Conservation (phyloP, 2,888 invertebrate species). For the Penaeus monodon region DNA sequence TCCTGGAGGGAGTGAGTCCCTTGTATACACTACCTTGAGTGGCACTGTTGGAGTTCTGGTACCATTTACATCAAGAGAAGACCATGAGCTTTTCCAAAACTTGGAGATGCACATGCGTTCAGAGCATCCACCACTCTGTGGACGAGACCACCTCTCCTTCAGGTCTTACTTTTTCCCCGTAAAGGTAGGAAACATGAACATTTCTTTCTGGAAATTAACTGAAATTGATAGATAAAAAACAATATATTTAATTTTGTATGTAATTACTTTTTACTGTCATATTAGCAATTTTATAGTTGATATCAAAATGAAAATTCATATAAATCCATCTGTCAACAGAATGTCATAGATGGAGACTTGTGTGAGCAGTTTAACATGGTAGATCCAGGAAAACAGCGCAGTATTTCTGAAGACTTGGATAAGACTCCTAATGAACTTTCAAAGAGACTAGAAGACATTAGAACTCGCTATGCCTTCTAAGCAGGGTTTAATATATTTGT, state of each 20-base stretch:
- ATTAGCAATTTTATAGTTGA: background rate
- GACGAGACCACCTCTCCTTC: slow-evolving; percentile 96
- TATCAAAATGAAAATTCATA: background rate
- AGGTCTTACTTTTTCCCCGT: slow-evolving; percentile 97
- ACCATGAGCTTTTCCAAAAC: slow-evolving; percentile 99
- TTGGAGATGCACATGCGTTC: slow-evolving; percentile 99
- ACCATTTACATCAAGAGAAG: slow-evolving; percentile 95
- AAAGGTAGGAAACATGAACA: slow-evolving; percentile 76
- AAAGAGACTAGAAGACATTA: slow-evolving; percentile 97
- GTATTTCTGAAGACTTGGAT: slow-evolving; percentile 93
- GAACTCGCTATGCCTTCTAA: slow-evolving; percentile 99
- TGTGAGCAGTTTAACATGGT: slow-evolving; percentile 99
- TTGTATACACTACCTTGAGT: slow-evolving; percentile 95
- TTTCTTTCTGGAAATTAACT: background rate
- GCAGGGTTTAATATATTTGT: no score
- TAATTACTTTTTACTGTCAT: background rate
- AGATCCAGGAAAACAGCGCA: slow-evolving; percentile 92
- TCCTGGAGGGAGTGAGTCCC: slow-evolving; percentile 96
- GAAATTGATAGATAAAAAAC: background rate
- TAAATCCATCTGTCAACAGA: slow-evolving; percentile 74
- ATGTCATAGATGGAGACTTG: slow-evolving; percentile 97
- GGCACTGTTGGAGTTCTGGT: slow-evolving; percentile 93
- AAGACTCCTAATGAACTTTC: slow-evolving; percentile 96
- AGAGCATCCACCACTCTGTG: slow-evolving; percentile 95
- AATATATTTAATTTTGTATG: no score